These are phyloP conservation scores for Drosophila algonquin DNA, from an alignment of 2,888 invertebrate species.

Conservation along the genomic window DNA sequence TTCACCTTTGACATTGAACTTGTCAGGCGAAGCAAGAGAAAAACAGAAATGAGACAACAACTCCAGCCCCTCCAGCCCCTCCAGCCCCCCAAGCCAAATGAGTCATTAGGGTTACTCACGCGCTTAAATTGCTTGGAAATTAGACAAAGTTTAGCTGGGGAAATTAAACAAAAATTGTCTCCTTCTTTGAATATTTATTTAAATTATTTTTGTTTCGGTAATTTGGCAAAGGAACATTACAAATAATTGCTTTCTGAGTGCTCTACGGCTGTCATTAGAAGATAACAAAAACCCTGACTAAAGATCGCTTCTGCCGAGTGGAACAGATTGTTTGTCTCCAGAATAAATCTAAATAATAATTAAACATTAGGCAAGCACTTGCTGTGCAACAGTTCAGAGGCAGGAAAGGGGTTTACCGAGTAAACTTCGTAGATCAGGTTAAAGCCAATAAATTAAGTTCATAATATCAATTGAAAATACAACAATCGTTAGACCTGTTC, in stretches of 20 bases:
- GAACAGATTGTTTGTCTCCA: slow-evolving; percentile 1
- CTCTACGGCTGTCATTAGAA: slow-evolving; percentile 27
- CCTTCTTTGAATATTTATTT: slow-evolving; percentile 13
- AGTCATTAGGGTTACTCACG: slow-evolving; percentile 24
- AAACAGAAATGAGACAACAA: slow-evolving; percentile 22
- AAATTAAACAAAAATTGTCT: slow-evolving; percentile 11
- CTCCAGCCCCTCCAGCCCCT: neutral
- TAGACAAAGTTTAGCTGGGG: slow-evolving; percentile 1
- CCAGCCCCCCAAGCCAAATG: slow-evolving; percentile 16
- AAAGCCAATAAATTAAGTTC: neutral
- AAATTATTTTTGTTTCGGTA: slow-evolving; percentile 1
- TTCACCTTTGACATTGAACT: slow-evolving; percentile 76
- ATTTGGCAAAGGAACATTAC: slow-evolving; percentile 24
- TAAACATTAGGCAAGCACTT: neutral
- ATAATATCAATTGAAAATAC: neutral
- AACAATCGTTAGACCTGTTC: neutral
- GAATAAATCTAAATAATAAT: neutral
- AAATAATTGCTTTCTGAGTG: slow-evolving; percentile 42
- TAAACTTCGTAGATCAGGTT: too few species aligned
- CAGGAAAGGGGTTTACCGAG: neutral
- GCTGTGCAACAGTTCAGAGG: neutral
- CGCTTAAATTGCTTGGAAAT: slow-evolving; percentile 21
- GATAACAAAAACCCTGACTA: slow-evolving; percentile 9
- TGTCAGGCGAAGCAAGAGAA: slow-evolving; percentile 47
- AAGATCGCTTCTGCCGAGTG: slow-evolving; percentile 1